Percentiles rank a stretch among this genome's conserved stretches.
phyloP scores from a whole-genome alignment of 2,888 invertebrate species.

The Beris morrisii region DNA sequence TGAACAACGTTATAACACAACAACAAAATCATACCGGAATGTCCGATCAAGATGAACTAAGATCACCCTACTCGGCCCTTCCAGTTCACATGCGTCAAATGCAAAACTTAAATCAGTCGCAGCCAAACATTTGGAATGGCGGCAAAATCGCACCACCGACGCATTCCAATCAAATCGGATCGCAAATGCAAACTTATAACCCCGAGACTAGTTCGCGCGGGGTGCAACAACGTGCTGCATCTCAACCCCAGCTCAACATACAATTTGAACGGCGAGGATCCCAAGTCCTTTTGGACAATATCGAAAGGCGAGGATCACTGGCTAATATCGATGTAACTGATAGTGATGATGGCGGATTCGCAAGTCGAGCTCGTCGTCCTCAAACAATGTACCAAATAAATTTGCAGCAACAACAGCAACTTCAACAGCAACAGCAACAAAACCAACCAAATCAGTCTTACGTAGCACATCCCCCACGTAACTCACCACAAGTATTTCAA shows the following conservation, averaged over 20 bases:
- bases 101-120: constrained; percentile 41
- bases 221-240: constrained; percentile 58
- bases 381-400: constrained; percentile 40
- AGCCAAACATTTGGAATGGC: constrained; percentile 41
- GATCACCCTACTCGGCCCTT: constrained; percentile 58
- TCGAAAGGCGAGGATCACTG: constrained; percentile 61
- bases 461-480: constrained; percentile 28
- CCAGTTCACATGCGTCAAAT: constrained; percentile 51
- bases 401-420: constrained; percentile 28
- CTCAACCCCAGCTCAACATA: constrained; percentile 65
- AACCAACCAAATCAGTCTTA: constrained; percentile 31
- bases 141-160: constrained; percentile 33
- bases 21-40: constrained; percentile 37
- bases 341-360: constrained; percentile 66
- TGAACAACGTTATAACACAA: constrained; percentile 46
- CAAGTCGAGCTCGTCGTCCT: constrained; percentile 37
- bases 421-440: constrained; percentile 7
- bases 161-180: constrained; percentile 45
- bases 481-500: constrained; percentile 39
- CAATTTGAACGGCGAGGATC: constrained; percentile 40
- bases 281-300: constrained; percentile 36
- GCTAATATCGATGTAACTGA: constrained; percentile 63
- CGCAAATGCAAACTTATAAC: constrained; percentile 33
- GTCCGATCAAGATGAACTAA: constrained; percentile 44
- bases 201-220: constrained; percentile 37